Conservation (phyloP, 2,113 vertebrate genomes). For the Leptobrachium leishanense region DNA sequence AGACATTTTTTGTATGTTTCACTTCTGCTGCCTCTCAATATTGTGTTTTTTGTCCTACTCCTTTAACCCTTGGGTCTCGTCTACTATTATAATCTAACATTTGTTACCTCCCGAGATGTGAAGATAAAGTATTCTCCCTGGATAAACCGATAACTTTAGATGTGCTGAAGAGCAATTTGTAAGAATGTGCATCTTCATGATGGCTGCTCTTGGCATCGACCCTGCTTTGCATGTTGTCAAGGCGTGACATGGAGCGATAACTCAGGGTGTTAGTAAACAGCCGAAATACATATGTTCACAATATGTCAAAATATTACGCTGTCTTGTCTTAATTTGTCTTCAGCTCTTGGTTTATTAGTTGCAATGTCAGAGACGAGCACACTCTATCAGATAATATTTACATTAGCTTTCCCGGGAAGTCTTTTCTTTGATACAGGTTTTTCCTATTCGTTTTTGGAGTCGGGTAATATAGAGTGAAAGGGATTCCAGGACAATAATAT, state of each 20-base stretch:
- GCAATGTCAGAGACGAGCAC: slow-evolving; percentile 11
- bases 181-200: slow-evolving; percentile 38
- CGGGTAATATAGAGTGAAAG: too few relatives aligned
- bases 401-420: slow-evolving; percentile 16
- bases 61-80: too few relatives aligned
- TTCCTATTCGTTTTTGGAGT: too few relatives aligned
- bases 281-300: slow-evolving; percentile 44
- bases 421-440: background rate
- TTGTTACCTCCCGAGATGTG: slow-evolving; percentile 7
- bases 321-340: slow-evolving; percentile 44
- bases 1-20: too few relatives aligned
- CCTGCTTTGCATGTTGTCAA: slow-evolving; percentile 37
- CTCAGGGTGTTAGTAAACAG: slow-evolving; percentile 41
- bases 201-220: slow-evolving; percentile 26
- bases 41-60: too few relatives aligned
- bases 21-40: too few relatives aligned
- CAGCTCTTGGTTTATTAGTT: slow-evolving; percentile 30
- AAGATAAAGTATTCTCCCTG: slow-evolving; percentile 26
- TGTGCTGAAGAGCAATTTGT: slow-evolving; percentile 43
- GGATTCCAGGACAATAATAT: too few relatives aligned
- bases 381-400: slow-evolving; percentile 28
- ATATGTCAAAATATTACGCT: slow-evolving; percentile 48
- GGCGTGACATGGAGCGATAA: slow-evolving; percentile 34
- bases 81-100: background rate
- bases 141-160: slow-evolving; percentile 27